Base-by-base conservation (phyloP, 2,888 invertebrate genomes). In the Synanthedon formicaeformis region DNA sequence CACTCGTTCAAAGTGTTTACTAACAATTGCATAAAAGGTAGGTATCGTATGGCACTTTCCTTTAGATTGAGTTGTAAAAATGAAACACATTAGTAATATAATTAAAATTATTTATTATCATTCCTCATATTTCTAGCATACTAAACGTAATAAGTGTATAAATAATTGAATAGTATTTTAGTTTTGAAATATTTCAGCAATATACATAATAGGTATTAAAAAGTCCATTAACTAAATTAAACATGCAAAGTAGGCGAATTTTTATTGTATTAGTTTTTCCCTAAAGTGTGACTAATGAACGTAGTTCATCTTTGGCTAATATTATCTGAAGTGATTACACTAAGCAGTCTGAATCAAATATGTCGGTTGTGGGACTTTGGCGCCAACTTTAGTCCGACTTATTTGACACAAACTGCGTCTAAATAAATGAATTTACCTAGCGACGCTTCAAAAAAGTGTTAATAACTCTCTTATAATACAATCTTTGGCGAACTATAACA, bases 51-150 rank as follows among this genome's bases (percentile, higher is more conserved):
- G 27, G 4, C 6, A 5, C 27, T 27, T 5, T 27, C 4, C 12
- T 6, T 45, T 13, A 12, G 6, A 45, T 2, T 45, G 5, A 49
- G 12, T 16, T 16, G 16, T 12, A 10, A 16, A 69, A 75, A 73
- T 83, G 73, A 85, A 85, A 85, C 84, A 69, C 78, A 57, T 58
- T 67, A 74, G 69, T 86, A 85, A 85, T 88, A 88, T 88, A 87
- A 87, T 88, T 88, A 88, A 88, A 88, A 88, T 88, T 88, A 88
- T 88, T 88, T 88, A 88, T 88, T 88, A 88, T 88, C 88, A 77
- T 88, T 86, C 88, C 82, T 88, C 85, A 88, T 88, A 88, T 84
- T 81, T 85, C 88, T 88, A 88, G 88, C 88, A 88, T 88, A 87
- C 88, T 88, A 88, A 88, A 88, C 88, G 81, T 88, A 88, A 88